Evolutionary conservation across 2,113 vertebrate genomes (phyloP), one percentile per base, ranked within the genome.

Genomic region (Amblyopsis rosae): DNA sequence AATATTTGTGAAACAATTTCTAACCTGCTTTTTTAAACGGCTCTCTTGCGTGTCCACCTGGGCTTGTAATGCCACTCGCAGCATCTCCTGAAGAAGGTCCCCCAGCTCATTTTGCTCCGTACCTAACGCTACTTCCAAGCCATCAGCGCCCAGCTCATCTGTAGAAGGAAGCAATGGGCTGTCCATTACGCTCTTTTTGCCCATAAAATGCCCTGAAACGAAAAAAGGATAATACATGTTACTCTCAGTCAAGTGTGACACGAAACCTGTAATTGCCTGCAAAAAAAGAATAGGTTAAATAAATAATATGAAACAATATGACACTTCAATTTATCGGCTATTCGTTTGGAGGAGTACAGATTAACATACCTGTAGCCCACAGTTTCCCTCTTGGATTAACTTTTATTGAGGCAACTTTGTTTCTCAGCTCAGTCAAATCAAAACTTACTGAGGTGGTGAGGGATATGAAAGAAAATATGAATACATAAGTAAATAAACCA

Each of bases 191-290:
- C 95, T 99, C 86, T 98, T 99, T 90, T 98, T 99, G 9, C 96
- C 96, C 97, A 98, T 99, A 84, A 99, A 98, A 81, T 97, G 96
- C 67, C 97, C 97, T 92, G 68, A 75, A 67, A 10, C 57, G 59
- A 51, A 65, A 48, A 41, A 59, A 48, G 0, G 2, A 19, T 9
- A 19, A 9, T 69, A 55, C 49, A 77, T 15, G 8, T 8, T 10
- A 1, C 16, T 3, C 53, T 32, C 16, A 53, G 49, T 9, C 1
- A 17, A 10, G 1, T 4, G 9, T 45, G 62, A 74, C 26, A 19
- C 16, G 4, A 62, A 69, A 50, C 2, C 0, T 51, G 15, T 51
- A n/a, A 12, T 15, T 12, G 0, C 49, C 10, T 47, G 64, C 35
- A 55, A 41, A 56, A 2, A 57, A 53, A 54, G n/a, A 12, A 62